Conservation (phyloP, 2,888 invertebrate species). For the Chloromyia formosa region DNA sequence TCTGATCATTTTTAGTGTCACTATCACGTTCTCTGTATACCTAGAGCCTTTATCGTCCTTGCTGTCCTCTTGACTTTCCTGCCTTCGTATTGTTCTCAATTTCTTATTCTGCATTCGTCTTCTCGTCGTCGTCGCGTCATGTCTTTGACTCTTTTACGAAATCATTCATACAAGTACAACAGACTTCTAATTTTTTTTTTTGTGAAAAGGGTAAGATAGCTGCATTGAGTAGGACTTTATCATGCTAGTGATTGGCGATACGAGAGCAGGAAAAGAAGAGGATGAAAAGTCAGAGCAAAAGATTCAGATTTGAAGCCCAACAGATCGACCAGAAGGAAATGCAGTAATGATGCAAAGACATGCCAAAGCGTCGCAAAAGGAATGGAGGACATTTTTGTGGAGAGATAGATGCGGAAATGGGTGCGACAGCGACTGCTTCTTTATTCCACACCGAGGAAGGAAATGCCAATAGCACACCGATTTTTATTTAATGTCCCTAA, state of each 20-base stretch:
- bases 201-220: background rate
- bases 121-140: background rate
- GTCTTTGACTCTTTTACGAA: too few relatives aligned
- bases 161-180: too few relatives aligned
- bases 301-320: slow-evolving; percentile 6
- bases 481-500: slow-evolving; percentile 33
- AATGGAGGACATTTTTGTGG: background rate
- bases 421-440: background rate
- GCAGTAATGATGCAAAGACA: background rate
- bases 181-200: too few relatives aligned
- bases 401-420: background rate
- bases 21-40: slow-evolving; percentile 28
- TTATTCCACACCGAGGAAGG: background rate
- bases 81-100: background rate
- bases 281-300: background rate
- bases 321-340: slow-evolving; percentile 3
- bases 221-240: too few relatives aligned
- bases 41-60: background rate
- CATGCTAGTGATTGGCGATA: background rate
- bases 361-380: background rate
- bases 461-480: slow-evolving; percentile 34
- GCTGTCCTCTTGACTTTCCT: background rate
- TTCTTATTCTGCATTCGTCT: background rate
- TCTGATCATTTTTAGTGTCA: slow-evolving; percentile 31
- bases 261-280: background rate